Conservation (phyloP, 30 jellyfish, hydroid and myxozoan species). For the Calvadosia cruxmelitensis region DNA sequence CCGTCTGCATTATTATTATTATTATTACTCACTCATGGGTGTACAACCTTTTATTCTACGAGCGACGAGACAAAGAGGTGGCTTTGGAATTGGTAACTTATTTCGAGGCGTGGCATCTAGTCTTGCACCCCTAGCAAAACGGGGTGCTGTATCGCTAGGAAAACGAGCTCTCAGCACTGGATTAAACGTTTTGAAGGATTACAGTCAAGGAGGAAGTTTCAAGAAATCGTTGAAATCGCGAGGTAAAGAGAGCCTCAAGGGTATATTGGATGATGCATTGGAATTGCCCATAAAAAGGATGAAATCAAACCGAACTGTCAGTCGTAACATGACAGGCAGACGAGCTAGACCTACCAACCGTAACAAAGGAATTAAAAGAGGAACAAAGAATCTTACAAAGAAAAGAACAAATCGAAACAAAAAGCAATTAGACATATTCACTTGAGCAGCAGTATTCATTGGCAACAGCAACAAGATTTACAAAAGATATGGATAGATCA, state of each 20-base stretch:
- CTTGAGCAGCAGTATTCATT: not conserved
- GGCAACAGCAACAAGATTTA: not conserved
- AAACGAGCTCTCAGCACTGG: constrained; percentile 22
- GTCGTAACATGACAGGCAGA: not conserved
- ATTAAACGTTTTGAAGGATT: not conserved
- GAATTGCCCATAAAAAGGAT: not conserved
- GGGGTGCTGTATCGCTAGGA: constrained; percentile 9
- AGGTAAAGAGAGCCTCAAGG: not conserved
- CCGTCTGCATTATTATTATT: too few species aligned
- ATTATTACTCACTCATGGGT: too few species aligned
- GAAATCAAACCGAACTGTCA: not conserved
- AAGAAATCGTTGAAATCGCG: constrained; percentile 5
- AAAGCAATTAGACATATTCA: not conserved
- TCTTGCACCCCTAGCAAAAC: constrained; percentile 15
- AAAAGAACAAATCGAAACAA: not conserved
- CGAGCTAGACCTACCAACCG: not conserved
- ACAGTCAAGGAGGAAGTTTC: not conserved
- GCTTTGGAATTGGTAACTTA: constrained; percentile 16
- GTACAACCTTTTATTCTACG: too few species aligned
- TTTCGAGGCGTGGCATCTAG: constrained; percentile 6
- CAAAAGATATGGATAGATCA: not conserved
- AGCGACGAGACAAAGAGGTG: too few species aligned
- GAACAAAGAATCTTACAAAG: not conserved
- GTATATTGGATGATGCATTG: not conserved
- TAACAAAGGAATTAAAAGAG: not conserved